Base-by-base conservation (phyloP, 1,140 invertebrate genomes). In the Aphelinus certus region DNA sequence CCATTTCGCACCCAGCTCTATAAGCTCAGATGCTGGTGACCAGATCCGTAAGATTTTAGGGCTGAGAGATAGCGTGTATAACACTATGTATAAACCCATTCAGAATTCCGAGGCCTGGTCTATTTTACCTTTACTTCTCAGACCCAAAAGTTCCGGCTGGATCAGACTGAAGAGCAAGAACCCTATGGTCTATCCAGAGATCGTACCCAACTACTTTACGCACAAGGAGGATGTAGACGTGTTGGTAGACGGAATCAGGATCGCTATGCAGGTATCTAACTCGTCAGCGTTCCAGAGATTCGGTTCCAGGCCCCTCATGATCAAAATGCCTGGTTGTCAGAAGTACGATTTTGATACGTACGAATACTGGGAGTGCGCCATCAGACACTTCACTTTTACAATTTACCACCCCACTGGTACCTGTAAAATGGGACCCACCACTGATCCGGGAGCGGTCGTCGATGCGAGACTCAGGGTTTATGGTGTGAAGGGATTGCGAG, bases 201-300 rank as follows among this genome's bases (percentile, higher is more conserved):
- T 99, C n/a, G 94, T 95, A 84, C 96, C 97, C 0, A 97, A 97
- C 80, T 97, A 97, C 80, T 95, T 97, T 81, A 92, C 93, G 0
- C 91, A 95, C 77, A 91, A 91, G 74, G 91, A 94, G 79, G 95
- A 96, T 77, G 89, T 96, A 9, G 86, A 92, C 76, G 89, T 93
- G 0, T 81, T 96, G 3, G 92, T 93, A 0, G 94, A 96, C 81
- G 95, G 94, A 1, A 95, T 96, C 10, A 92, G 94, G 77, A 92
- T 96, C 61, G 95, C 93, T 0, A 89, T 96, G 79, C 92, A 92
- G 72, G 87, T 96, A 9, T 94, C 94, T 0, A 92, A 93, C 68
- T 94, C 95, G 0, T 90, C 91, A 7, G 93, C 95, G 0, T 96
- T 97, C 79, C 92, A 94, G 81, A 90, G 91, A 63, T 96, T 95